Percentiles rank a stretch among this genome's conserved stretches.
Conservation (phyloP, 2,113 vertebrate genomes). For the Mixornis gularis region DNA sequence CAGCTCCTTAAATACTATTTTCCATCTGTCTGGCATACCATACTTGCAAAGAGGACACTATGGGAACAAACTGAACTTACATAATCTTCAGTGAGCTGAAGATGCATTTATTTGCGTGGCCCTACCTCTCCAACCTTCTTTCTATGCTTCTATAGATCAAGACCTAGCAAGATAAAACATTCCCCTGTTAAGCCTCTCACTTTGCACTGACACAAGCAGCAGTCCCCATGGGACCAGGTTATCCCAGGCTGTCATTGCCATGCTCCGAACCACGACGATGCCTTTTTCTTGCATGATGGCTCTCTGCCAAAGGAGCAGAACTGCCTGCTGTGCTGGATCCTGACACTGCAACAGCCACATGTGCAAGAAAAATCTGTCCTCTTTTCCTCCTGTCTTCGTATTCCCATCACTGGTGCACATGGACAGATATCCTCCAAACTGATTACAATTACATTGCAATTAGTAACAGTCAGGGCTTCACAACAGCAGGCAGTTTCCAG, state of each 20-base stretch:
- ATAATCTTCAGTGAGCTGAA: neutral
- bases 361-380: neutral
- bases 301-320: neutral
- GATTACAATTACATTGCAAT: neutral
- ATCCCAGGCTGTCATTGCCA: neutral
- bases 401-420: rapidly evolving
- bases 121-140: neutral
- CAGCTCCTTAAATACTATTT: neutral
- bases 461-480: neutral
- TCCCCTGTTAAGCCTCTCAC: neutral
- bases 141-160: neutral
- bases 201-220: neutral
- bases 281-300: neutral
- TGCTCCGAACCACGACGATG: rapidly evolving
- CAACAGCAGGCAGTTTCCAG: neutral
- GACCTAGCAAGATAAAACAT: neutral
- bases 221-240: neutral
- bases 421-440: neutral
- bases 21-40: neutral
- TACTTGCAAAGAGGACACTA: neutral
- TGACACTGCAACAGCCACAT: neutral
- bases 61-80: neutral
- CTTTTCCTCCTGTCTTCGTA: neutral
- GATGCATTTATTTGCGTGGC: neutral
- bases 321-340: neutral